phyloP scores from a whole-genome alignment of 2,113 vertebrate genomes.

The Silurus asotus region DNA sequence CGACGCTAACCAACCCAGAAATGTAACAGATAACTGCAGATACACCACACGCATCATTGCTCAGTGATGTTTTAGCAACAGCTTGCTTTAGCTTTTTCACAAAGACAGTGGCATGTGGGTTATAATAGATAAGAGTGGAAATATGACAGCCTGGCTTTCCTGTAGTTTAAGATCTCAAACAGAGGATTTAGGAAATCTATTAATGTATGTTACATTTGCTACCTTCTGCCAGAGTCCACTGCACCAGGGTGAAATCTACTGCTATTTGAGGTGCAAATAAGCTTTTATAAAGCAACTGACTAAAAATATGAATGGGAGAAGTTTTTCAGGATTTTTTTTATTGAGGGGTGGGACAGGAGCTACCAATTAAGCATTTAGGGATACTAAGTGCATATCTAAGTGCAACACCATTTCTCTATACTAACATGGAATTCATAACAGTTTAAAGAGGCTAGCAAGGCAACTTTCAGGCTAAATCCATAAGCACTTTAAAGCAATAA shows the following conservation, averaged over 20 bases:
- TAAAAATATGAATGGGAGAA: neutral
- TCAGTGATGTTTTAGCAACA: slow-evolving; percentile 25
- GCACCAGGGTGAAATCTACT: neutral
- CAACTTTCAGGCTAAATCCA: neutral
- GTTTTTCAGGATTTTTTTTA: neutral
- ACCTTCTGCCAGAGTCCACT: neutral
- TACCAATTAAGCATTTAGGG: neutral
- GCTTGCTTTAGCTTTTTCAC: slow-evolving; percentile 1
- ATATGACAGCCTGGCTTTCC: neutral
- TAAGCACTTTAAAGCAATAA: neutral
- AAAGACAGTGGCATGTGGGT: neutral
- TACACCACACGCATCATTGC: neutral
- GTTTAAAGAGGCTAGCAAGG: neutral
- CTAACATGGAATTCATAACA: neutral
- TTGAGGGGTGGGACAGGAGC: neutral
- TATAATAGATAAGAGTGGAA: neutral
- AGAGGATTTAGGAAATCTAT: neutral
- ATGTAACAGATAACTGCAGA: slow-evolving; percentile 32
- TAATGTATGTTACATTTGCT: neutral
- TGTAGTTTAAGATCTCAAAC: neutral
- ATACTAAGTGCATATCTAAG: neutral
- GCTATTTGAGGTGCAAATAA: neutral
- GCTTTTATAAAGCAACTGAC: neutral
- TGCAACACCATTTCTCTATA: neutral
- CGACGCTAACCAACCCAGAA: slow-evolving; percentile 23